Evolutionary conservation across 2,888 invertebrate species (phyloP), one percentile per base, ranked within the genome.

Genomic region (Napeogenes inachia): DNA sequence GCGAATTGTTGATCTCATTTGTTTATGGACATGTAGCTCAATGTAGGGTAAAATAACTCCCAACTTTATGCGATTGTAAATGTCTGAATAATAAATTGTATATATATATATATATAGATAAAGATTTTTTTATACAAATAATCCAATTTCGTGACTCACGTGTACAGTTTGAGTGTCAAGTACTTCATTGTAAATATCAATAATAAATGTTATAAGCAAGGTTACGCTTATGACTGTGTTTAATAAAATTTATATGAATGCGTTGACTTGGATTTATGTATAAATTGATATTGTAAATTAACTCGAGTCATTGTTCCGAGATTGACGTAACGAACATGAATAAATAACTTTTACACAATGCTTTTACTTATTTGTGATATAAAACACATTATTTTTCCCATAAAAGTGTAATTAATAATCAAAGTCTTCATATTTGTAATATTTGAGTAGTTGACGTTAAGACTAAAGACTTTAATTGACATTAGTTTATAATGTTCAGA

Each of bases 1-100:
- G 87, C 81, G 86, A 84, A 82, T 84, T 82, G 85, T 87, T 89
- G 89, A 89, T 89, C 89, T 89, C 89, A 89, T 86, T 86, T 85
- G 84, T 87, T 85, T 84, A 87, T 81, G 82, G 75, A 85, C 79
- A 81, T 83, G 78, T 87, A 89, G 89, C 88, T 88, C 88, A 88
- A 88, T 85, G 78, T 85, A 85, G 79, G 80, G 78, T 87, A 84
- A 78, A 73, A 80, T 80, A 81, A 85, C 72, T 73, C 72, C 74
- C 70, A 75, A 72, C 73, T 82, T 82, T 82, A 84, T 82, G 79
- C 81, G 75, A 80, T 78, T 84, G 82, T 81, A 82, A 81, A 86
- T 85, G 79, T 82, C 77, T 85, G 80, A 75, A 78, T 82, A 81
- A 81, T 81, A 79, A 79, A 80, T 77, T 82, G 79, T 87, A 85